Base-by-base conservation (phyloP, 2,113 vertebrate genomes). In the Rallus limicola region DNA sequence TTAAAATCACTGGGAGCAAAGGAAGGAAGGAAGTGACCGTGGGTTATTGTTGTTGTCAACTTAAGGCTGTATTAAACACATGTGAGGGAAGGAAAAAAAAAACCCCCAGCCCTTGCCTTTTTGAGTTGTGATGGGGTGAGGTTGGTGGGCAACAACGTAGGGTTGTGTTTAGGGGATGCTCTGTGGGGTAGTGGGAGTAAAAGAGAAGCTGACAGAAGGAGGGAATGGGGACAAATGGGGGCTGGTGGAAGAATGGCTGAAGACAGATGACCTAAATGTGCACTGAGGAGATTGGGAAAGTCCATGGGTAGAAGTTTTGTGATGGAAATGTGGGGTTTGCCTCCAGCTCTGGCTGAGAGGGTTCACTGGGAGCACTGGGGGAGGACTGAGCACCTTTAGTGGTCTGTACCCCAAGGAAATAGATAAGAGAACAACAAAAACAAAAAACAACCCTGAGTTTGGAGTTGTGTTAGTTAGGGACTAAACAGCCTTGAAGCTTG, bases 11-110 rank as follows among this genome's bases (percentile, higher is more conserved):
- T 84, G 77, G 48, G 93, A 91, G 95, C 34, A 50, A 83, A 76
- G 93, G 94, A 94, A 93, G 95, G 93, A 95, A 93, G 95, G 93
- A 94, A 96, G 62, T 94, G 92, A 89, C 76, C 36, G 0, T 53
- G 79, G 52, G 91, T 95, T 92, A 92, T 95, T 97, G 94, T 96
- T 95, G 93, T 95, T 95, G 88, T 96, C 90, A 88, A 59, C 67
- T 93, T 52, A 1, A 64, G 88, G 88, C 75, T 59, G 80, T 75
- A 96, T 80, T 79, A 94, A 95, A 94, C 50, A 42, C 77, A 60
- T n/a, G 69, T n/a, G 38, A 81, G 50, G 15, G 74, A 65, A 81
- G 55, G 15, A 78, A 65, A 80, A 69, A 69, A 3, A 18, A 55
- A 13, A 14, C 24, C 26, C 14, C 2, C 2, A 48, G 21, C 14